A percentile compares a stretch with the other conserved stretches of the same genome.
Evolutionary conservation across 1,140 invertebrate genomes (phyloP).

Genomic region (Mylabris phalerata): DNA sequence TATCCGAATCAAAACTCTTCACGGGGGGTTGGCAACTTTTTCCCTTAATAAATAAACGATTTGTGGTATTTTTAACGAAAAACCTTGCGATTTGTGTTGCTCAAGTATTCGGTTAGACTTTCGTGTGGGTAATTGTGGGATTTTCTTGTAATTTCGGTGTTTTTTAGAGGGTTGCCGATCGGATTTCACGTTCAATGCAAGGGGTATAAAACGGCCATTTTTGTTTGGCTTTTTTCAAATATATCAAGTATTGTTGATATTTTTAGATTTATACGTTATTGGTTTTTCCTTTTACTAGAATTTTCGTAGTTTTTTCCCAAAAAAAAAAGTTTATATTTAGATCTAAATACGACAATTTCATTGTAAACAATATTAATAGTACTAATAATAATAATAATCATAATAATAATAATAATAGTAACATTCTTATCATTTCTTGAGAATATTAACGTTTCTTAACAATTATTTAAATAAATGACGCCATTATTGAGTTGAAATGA

Average conservation of each 20-base stretch:
- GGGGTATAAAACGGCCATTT: conserved; percentile 11
- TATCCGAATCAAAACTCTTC: not conserved
- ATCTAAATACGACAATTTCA: too few species aligned
- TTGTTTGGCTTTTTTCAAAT: conserved; percentile 3
- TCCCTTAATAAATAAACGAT: not conserved
- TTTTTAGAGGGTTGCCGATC: not conserved
- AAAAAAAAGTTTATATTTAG: too few species aligned
- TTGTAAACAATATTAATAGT: too few species aligned
- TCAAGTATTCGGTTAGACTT: not conserved
- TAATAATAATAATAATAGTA: not conserved
- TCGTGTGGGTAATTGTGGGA: not conserved
- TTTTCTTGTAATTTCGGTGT: not conserved
- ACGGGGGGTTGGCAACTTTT: not conserved
- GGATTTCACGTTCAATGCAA: not conserved
- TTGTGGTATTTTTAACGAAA: not conserved
- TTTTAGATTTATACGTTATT: too few species aligned
- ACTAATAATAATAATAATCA: not conserved
- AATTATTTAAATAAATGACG: not conserved
- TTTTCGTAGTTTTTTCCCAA: not conserved
- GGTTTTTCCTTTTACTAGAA: too few species aligned
- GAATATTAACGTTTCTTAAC: not conserved
- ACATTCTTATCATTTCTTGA: not conserved
- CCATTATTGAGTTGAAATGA: not conserved
- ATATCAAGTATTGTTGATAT: not conserved
- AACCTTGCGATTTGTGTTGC: too few species aligned